phyloP scores from a whole-genome alignment of 2,113 vertebrate genomes.

The Istiophorus platypterus region DNA sequence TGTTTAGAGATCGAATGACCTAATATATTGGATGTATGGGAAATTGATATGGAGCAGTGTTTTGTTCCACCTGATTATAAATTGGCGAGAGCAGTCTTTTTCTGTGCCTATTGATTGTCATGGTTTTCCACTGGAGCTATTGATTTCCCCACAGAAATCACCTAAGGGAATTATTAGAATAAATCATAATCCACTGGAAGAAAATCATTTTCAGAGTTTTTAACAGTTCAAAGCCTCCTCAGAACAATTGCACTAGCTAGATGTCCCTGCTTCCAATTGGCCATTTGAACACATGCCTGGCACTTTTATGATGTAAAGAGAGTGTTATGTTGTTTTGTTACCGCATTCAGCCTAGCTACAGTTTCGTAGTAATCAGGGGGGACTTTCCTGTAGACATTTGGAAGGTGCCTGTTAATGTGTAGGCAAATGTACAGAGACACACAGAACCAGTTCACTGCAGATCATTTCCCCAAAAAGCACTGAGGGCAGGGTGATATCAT shows the following conservation, averaged over 20 bases:
- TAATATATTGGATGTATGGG: slow-evolving; percentile 48
- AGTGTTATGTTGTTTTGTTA: slow-evolving; percentile 79
- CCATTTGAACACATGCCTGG: slow-evolving; percentile 71
- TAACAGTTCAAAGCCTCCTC: slow-evolving; percentile 69
- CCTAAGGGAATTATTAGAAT: slow-evolving; percentile 59
- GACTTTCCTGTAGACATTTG: slow-evolving; percentile 68
- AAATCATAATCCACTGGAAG: slow-evolving; percentile 64
- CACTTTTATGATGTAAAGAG: slow-evolving; percentile 73
- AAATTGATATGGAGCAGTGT: slow-evolving; percentile 49
- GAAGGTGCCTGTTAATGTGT: slow-evolving; percentile 75
- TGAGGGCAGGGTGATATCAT: slow-evolving; percentile 77
- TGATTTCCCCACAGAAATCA: slow-evolving; percentile 67
- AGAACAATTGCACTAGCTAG: slow-evolving; percentile 59
- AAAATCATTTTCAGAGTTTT: slow-evolving; percentile 69
- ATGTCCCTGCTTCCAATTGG: slow-evolving; percentile 72
- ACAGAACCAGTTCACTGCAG: slow-evolving; percentile 60
- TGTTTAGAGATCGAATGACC: slow-evolving; percentile 42
- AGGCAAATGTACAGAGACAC: slow-evolving; percentile 78
- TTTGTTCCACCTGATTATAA: slow-evolving; percentile 68
- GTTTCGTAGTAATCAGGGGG: slow-evolving; percentile 73
- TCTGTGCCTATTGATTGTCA: slow-evolving; percentile 66
- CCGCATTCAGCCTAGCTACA: slow-evolving; percentile 77
- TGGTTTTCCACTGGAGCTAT: slow-evolving; percentile 67
- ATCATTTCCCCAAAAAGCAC: slow-evolving; percentile 66
- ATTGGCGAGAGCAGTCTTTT: slow-evolving; percentile 37